These are phyloP conservation scores for Stegana nigrithorax DNA, from an alignment of 2,888 invertebrate species.

Conservation along the genomic window DNA sequence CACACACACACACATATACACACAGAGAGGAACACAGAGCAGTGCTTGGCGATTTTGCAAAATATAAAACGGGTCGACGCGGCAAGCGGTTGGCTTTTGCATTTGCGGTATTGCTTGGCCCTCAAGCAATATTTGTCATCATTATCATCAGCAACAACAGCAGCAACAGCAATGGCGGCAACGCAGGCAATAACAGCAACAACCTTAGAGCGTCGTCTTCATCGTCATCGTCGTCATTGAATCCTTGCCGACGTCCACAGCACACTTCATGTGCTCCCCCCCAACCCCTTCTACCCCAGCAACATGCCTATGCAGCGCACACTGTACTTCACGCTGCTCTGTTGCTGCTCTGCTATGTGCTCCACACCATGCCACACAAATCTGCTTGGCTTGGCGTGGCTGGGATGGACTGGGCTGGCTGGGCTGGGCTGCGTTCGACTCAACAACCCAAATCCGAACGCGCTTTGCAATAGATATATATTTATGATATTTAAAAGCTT, in stretches of 20 bases:
- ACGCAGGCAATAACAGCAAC: neutral
- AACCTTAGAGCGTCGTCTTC: neutral
- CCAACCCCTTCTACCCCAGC: too few relatives aligned
- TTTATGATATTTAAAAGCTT: conserved; percentile 28
- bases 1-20: neutral
- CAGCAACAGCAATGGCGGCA: neutral
- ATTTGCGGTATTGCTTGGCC: conserved; percentile 40
- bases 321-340: too few relatives aligned
- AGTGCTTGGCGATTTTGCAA: conserved; percentile 4
- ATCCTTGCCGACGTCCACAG: neutral
- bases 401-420: neutral
- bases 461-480: conserved; percentile 19
- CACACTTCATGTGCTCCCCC: too few relatives aligned
- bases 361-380: neutral
- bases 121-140: conserved; percentile 63
- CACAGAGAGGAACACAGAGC: too few relatives aligned
- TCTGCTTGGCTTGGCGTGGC: neutral
- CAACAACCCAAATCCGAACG: neutral
- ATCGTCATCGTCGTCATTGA: neutral
- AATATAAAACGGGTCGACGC: neutral
- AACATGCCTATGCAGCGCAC: too few relatives aligned
- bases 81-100: conserved; percentile 11
- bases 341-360: too few relatives aligned
- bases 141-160: conserved; percentile 13
- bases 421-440: neutral